Conservation (phyloP, 2,113 vertebrate genomes). For the Pseudonaja textilis region DNA sequence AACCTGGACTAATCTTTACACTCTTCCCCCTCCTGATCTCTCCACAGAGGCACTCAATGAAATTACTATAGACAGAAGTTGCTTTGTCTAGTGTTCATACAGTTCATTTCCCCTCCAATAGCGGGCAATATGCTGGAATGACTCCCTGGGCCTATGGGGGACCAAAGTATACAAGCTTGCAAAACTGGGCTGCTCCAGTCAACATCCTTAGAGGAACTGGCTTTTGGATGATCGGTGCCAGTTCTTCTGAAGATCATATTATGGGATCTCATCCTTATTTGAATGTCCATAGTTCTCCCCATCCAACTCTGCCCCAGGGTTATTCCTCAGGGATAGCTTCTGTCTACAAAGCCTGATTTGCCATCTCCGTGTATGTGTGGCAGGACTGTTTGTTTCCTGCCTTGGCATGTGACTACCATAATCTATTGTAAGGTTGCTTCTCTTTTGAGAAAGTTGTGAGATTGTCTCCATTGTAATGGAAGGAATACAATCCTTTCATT, state of each 20-base stretch:
- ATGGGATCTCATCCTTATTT: neutral
- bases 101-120: neutral
- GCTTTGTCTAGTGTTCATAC: neutral
- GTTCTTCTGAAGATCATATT: neutral
- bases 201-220: neutral
- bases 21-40: neutral
- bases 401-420: neutral
- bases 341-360: slow-evolving; percentile 4
- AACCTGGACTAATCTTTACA: neutral
- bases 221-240: neutral
- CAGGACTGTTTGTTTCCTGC: neutral
- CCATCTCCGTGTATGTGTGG: neutral
- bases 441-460: neutral
- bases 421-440: neutral
- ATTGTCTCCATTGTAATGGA: neutral
- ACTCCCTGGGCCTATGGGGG: neutral
- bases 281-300: neutral
- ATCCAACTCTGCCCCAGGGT: neutral
- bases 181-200: neutral
- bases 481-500: neutral
- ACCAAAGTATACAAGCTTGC: slow-evolving; percentile 6
- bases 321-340: slow-evolving; percentile 29
- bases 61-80: neutral
- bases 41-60: neutral
- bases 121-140: neutral